Conservation (phyloP, 2,113 vertebrate species). For the Otocyon megalotis region DNA sequence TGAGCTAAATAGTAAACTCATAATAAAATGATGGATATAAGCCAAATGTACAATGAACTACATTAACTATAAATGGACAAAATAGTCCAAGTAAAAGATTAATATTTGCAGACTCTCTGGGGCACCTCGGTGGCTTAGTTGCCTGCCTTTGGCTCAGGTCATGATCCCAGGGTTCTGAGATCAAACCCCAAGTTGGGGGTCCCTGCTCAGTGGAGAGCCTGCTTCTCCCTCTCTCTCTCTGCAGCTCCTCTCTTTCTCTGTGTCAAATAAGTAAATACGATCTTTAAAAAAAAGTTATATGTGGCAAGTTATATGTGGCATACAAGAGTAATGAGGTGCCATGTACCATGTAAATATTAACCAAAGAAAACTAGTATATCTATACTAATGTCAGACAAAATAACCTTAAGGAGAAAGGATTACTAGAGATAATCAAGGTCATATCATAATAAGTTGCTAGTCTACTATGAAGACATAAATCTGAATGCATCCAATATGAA, state of each 20-base stretch:
- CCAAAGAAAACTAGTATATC: not conserved
- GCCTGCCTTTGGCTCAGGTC: too few species aligned
- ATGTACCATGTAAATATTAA: not conserved
- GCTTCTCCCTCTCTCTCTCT: too few species aligned
- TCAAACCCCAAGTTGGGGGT: too few species aligned
- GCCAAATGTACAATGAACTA: not conserved
- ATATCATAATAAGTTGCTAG: not conserved
- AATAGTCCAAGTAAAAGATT: not conserved
- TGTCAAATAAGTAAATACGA: too few species aligned
- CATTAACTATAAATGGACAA: not conserved
- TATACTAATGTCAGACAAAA: not conserved
- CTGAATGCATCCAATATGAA: not conserved
- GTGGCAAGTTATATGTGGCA: not conserved
- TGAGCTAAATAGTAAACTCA: not conserved
- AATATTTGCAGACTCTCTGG: not conserved
- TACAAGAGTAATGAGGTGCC: not conserved
- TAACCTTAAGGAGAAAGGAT: not conserved
- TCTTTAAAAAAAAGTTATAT: not conserved
- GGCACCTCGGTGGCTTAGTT: too few species aligned
- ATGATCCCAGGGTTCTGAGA: too few species aligned
- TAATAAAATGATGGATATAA: not conserved
- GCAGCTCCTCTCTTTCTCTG: too few species aligned
- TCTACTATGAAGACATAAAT: not conserved
- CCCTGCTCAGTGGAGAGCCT: too few species aligned
- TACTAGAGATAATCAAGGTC: not conserved